These are phyloP conservation scores for Heterotis niloticus DNA, from an alignment of 2,113 vertebrate genomes.

Conservation along the genomic window DNA sequence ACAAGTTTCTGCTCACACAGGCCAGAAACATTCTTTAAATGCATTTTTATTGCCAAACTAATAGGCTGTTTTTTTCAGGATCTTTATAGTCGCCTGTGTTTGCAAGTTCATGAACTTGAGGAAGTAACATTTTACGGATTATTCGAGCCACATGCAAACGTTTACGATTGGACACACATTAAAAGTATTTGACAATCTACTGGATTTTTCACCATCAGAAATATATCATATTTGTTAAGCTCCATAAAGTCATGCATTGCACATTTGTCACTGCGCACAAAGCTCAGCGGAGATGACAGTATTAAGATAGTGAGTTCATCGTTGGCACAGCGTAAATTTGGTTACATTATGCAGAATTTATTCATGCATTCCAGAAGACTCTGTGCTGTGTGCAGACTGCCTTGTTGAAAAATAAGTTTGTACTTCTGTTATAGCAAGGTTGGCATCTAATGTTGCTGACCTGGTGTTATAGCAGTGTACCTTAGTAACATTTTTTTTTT, in stretches of 20 bases:
- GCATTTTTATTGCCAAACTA: background rate
- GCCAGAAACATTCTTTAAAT: background rate
- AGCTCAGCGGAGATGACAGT: background rate
- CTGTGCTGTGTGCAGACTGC: background rate
- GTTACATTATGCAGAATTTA: background rate
- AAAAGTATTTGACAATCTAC: background rate
- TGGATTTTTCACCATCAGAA: background rate
- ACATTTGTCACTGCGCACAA: constrained; percentile 6
- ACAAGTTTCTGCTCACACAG: too few species aligned
- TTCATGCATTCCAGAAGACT: background rate
- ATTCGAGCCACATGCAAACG: background rate
- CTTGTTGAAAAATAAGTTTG: constrained; percentile 11
- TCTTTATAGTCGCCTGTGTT: background rate
- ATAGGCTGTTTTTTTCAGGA: background rate
- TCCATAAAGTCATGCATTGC: background rate
- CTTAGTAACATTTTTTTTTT: background rate
- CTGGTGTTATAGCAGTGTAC: background rate
- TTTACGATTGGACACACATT: constrained; percentile 11
- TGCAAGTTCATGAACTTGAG: background rate
- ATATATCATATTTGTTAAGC: constrained; percentile 6
- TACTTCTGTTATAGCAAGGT: constrained; percentile 2
- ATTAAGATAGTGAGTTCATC: constrained; percentile 7
- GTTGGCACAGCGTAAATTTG: background rate
- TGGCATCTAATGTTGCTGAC: background rate
- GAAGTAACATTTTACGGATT: constrained; percentile 5